Evolutionary conservation across 64 coral and sea anemone species (phyloP), one percentile per base, ranked within the genome.

Genomic region (Actinia tenebrosa): DNA sequence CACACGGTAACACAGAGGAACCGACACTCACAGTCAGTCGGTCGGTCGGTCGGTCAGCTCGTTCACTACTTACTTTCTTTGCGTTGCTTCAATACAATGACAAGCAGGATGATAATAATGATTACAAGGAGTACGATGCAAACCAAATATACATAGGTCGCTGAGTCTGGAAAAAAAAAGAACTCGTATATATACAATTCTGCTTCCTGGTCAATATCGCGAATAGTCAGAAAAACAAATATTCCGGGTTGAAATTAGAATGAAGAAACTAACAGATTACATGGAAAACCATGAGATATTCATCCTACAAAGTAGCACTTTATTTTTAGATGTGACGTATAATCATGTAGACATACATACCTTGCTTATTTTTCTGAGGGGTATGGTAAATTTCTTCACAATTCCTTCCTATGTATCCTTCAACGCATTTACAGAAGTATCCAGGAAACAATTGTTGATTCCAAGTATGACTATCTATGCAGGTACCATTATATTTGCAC

Each of bases 401-500:
- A 16, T 44, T 75, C 16, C 75, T 45, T 82, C 93, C 93, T 20
- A 53, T 80, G 43, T 92, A 95, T 47, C 91, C 93, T 16, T 80
- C 60, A 1, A 86, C 75, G 44, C 89, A 95, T 11, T 88, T 80
- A 43, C 89, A 95, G 11, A 45, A 43, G 30, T 92, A 95, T 17
- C 90, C 94, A 2, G 94, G 90, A 30, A 89, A 95, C 10, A 88
- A 19, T 0, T 60, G n/a, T 17, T 64, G 72, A 66, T 66, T 64
- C 1, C 56, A 59, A 44, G 75, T 89, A 22, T 95, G 94, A 64
- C 90, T 89, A 46, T 95, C 94, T 22, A 66, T 66, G 60, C 94
- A 95, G 18, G 94, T 92, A 26, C 84, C 94, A 77, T 95, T 89
- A 13, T 75, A 18, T 27, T 89, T 89, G 17, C 88, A 89, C 0